Conservation (phyloP, 2,797 vertebrate species). For the Perodicticus potto region DNA sequence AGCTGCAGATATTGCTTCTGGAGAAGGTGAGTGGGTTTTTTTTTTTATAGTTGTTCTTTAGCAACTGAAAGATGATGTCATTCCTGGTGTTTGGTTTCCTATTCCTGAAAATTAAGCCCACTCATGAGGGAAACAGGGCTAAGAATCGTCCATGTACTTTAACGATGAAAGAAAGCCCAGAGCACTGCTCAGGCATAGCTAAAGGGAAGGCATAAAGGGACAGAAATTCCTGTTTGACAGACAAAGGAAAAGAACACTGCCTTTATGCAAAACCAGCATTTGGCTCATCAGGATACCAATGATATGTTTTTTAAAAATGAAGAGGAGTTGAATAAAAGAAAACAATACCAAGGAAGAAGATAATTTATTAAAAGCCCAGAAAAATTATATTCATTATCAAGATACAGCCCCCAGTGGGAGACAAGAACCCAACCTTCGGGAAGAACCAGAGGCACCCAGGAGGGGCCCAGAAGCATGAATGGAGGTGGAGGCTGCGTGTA, state of each 20-base stretch:
- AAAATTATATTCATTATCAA: not conserved
- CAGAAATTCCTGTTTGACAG: too few relatives aligned
- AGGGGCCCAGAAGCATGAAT: not conserved
- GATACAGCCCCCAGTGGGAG: not conserved
- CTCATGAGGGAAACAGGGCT: not conserved
- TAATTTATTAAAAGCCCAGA: constrained; percentile 3
- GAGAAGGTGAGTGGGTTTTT: not conserved
- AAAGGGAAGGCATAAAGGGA: not conserved
- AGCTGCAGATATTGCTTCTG: not conserved
- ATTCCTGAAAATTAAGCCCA: not conserved
- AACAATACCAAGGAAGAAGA: not conserved
- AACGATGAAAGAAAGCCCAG: not conserved
- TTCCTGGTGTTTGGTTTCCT: not conserved
- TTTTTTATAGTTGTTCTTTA: not conserved
- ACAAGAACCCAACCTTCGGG: not conserved
- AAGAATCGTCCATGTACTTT: not conserved
- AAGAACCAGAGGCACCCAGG: not conserved
- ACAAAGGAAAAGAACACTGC: not conserved
- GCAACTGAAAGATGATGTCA: not conserved
- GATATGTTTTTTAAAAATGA: not conserved
- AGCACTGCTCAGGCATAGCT: not conserved
- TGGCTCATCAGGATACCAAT: not conserved
- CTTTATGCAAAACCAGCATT: not conserved
- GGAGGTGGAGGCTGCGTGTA: not conserved
- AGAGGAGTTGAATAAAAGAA: not conserved